A percentile compares a stretch with the other conserved stretches of the same genome.
Conservation (phyloP, 2,797 vertebrate species). For the Gallirallus australis region DNA sequence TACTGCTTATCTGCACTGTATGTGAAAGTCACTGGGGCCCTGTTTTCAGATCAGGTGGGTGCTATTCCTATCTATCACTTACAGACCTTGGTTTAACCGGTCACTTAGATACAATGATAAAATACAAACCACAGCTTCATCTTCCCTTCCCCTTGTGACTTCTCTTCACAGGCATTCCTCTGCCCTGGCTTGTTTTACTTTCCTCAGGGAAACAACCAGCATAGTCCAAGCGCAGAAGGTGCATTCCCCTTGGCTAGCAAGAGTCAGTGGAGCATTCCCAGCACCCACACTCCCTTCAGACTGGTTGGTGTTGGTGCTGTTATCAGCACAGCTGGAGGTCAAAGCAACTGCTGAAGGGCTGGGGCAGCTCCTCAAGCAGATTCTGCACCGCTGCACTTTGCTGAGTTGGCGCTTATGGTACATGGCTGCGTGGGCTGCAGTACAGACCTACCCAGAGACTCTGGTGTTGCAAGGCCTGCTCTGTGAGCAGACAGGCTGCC, state of each 20-base stretch:
- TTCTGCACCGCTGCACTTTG: neutral
- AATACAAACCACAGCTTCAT: neutral
- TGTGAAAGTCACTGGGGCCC: neutral
- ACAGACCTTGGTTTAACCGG: slow-evolving; percentile 7
- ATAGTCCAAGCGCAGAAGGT: neutral
- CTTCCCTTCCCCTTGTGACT: neutral
- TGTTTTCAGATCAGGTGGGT: neutral
- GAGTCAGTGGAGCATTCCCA: fast-evolving
- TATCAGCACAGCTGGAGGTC: neutral
- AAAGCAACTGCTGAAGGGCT: neutral
- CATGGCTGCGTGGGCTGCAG: neutral
- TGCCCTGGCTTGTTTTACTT: neutral
- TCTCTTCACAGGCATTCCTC: neutral
- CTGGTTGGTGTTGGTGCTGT: neutral
- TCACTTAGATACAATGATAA: neutral
- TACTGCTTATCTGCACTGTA: neutral
- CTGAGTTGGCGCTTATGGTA: fast-evolving
- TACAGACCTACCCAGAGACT: neutral
- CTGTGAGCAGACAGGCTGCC: neutral
- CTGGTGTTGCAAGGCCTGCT: neutral
- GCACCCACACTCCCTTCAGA: neutral
- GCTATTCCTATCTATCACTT: slow-evolving; percentile 40
- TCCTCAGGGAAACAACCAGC: neutral
- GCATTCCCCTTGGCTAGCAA: neutral
- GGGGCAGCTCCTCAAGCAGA: neutral